Base-by-base conservation (phyloP, 2,888 invertebrate species). In the Cheilosia urbana region DNA sequence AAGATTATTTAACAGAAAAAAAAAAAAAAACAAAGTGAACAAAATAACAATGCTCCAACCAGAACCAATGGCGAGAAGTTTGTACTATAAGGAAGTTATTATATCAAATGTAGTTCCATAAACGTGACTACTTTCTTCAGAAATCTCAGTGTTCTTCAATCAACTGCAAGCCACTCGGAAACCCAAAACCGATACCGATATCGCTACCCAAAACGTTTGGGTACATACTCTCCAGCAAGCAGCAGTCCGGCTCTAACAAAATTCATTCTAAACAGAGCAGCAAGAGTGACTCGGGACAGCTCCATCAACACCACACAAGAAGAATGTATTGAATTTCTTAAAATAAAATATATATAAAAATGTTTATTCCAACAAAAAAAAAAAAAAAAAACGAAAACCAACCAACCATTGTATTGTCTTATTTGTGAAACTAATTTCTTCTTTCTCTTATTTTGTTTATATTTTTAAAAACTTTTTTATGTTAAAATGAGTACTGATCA, bases 271-370 rank as follows among this genome's bases (percentile, higher is more conserved):
- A 49, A 55, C 45, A 60, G 40, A 68, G 42, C 45, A 57, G 30
- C n/a, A 30, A 21, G 37, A 42, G 42, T 47, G 58, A 47, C 51
- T 24, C 11, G 17, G 15, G 37, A 68, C 49, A 76, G 15, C 73
- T 75, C 49, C 82, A 68, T 60, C 82, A 80, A 60, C 76, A 88
- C 77, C 83, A 81, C 89, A 89, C 88, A 91, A 89, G 90, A 90
- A 89, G 90, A 91, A 90, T 91, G 91, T 91, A 91, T 90, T 91
- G 89, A 90, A 90, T 91, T 91, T 90, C 91, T 90, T 90, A 91
- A 91, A 90, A 91, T 78, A 82, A 87, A 87, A 82, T 87, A 82
- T 82, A 87, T 82, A 87, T 82, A 77, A 91, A 89, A 90, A 89
- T 85, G 90, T 88, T 90, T 89, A 82, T 90, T 91, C 90, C 88